These are phyloP conservation scores for Drosophila putrida DNA, from an alignment of 2,888 invertebrate species.

Conservation along the genomic window DNA sequence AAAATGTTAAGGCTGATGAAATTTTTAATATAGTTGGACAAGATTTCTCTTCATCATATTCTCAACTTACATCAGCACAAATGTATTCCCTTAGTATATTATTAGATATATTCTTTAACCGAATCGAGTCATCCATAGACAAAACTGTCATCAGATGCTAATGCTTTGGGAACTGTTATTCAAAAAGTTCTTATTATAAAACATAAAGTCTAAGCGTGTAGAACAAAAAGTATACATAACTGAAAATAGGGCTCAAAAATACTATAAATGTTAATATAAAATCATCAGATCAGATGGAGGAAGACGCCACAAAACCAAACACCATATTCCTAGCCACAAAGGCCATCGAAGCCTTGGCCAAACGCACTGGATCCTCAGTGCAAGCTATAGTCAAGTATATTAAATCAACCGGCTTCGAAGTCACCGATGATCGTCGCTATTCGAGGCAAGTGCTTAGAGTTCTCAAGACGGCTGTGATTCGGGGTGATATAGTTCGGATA, in stretches of 20 bases:
- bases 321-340: neutral
- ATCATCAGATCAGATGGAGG: neutral
- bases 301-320: neutral
- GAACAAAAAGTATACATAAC: neutral
- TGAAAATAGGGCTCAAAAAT: neutral
- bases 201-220: no score
- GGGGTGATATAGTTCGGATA: neutral
- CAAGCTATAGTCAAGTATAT: slow-evolving; percentile 10
- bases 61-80: no score
- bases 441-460: neutral
- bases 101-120: no score
- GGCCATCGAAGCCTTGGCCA: neutral
- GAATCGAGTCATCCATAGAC: neutral
- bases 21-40: neutral
- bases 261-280: no score
- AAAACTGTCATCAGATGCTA: slow-evolving; percentile 12
- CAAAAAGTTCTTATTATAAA: neutral
- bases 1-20: slow-evolving; percentile 1
- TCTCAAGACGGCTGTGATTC: slow-evolving; percentile 6
- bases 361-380: slow-evolving; percentile 8
- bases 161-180: neutral
- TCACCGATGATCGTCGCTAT: neutral
- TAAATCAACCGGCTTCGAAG: neutral
- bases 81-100: no score
- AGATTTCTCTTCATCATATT: neutral